Conservation (phyloP, 2,888 invertebrate genomes). For the Mesoligia furuncula region DNA sequence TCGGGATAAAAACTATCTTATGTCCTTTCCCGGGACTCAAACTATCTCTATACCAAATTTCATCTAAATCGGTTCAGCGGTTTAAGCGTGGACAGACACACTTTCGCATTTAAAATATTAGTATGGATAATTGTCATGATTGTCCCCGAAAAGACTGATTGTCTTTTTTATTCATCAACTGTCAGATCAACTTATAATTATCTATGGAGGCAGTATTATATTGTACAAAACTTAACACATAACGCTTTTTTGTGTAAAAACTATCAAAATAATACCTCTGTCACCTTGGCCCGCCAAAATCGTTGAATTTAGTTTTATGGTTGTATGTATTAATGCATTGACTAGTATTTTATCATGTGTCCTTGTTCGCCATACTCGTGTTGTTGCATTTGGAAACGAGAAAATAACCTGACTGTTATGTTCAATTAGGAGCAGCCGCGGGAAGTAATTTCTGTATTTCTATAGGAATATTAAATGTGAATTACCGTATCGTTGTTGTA, state of each 20-base stretch:
- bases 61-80: too few relatives aligned
- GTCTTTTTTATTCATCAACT: conserved; percentile 2
- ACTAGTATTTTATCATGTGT: conserved; percentile 32
- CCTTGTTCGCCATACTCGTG: conserved; percentile 33
- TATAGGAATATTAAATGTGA: conserved; percentile 31
- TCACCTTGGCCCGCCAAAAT: conserved; percentile 38
- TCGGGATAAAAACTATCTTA: too few relatives aligned
- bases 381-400: conserved; percentile 31
- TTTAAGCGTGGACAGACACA: too few relatives aligned
- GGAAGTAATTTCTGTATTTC: conserved; percentile 27
- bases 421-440: conserved; percentile 18
- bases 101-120: too few relatives aligned
- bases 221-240: background rate
- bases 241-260: background rate
- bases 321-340: conserved; percentile 28
- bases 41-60: too few relatives aligned
- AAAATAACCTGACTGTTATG: conserved; percentile 34
- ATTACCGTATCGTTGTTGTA: conserved; percentile 14
- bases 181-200: background rate
- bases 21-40: too few relatives aligned
- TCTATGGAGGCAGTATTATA: conserved; percentile 11
- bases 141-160: background rate
- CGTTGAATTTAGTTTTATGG: conserved; percentile 32
- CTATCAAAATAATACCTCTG: conserved; percentile 12
- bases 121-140: background rate